Conservation (phyloP, 2,888 invertebrate species). For the Metopia argyrocephala region DNA sequence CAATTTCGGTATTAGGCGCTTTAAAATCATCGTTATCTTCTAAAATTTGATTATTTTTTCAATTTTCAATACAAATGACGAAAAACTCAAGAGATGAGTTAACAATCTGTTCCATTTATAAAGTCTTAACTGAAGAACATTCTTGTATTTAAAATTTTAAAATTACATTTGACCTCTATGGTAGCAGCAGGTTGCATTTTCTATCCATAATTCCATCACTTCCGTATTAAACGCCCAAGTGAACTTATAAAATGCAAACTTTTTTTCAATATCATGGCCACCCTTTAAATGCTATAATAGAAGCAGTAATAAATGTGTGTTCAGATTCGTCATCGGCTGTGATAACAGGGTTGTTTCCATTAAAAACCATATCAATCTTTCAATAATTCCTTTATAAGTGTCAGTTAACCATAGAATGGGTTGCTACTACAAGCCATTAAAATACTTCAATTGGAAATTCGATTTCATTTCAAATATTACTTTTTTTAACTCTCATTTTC, state of each 20-base stretch:
- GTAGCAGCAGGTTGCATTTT: neutral
- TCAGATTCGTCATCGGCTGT: no score
- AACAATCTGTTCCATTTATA: no score
- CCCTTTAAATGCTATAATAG: neutral
- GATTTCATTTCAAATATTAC: constrained; percentile 55
- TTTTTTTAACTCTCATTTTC: neutral
- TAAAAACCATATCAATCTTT: constrained; percentile 35
- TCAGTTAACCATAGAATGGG: constrained; percentile 13
- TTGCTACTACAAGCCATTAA: constrained; percentile 41
- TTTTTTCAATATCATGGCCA: neutral
- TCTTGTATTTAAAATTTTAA: no score
- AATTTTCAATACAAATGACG: no score
- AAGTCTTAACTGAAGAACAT: no score
- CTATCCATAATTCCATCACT: neutral
- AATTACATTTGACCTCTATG: neutral
- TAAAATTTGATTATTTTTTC: no score
- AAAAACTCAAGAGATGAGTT: no score
- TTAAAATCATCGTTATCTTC: no score
- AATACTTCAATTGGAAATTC: constrained; percentile 64
- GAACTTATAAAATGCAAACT: neutral
- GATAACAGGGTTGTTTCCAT: neutral
- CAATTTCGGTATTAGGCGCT: no score
- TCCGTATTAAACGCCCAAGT: neutral
- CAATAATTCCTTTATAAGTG: constrained; percentile 18
- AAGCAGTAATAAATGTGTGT: no score